Evolutionary conservation across 2,888 invertebrate species (phyloP).

Genomic region (Archips xylosteana): DNA sequence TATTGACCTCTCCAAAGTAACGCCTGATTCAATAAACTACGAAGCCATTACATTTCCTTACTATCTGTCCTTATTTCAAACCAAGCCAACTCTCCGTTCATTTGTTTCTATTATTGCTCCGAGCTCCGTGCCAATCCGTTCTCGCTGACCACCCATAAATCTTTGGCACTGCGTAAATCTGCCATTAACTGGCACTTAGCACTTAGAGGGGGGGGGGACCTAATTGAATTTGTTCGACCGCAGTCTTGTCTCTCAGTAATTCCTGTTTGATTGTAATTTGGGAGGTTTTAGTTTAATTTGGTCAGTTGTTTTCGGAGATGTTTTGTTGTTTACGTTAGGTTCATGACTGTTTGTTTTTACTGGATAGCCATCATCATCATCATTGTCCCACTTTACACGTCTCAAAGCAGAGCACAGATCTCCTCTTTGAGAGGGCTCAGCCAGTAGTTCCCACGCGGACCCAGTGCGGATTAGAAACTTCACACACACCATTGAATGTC

Average conservation of each 20-base stretch:
- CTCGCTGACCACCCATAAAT: conserved; percentile 41
- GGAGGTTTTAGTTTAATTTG: neutral
- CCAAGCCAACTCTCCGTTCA: neutral
- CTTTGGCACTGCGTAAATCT: conserved; percentile 48
- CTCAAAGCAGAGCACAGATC: too few species aligned
- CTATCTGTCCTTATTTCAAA: too few species aligned
- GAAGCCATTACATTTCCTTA: too few species aligned
- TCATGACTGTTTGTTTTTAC: too few species aligned
- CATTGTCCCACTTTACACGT: too few species aligned
- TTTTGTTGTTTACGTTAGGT: neutral
- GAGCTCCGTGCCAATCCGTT: conserved; percentile 46
- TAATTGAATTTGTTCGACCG: conserved; percentile 26
- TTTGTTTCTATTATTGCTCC: conserved; percentile 44
- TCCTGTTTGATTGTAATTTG: conserved; percentile 11
- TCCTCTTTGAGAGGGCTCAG: too few species aligned
- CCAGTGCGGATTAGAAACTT: too few species aligned
- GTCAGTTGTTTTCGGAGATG: neutral
- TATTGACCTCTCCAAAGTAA: too few species aligned
- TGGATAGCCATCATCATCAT: too few species aligned
- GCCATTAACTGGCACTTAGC: conserved; percentile 56
- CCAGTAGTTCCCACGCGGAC: too few species aligned
- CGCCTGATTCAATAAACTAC: too few species aligned
- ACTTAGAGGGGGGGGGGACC: conserved; percentile 33
- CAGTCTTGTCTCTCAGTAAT: conserved; percentile 11
- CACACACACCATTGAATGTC: too few species aligned